Evolutionary conservation across 1,140 invertebrate genomes (phyloP), one percentile per base, ranked within the genome.

Genomic region (Drosophila obscura): DNA sequence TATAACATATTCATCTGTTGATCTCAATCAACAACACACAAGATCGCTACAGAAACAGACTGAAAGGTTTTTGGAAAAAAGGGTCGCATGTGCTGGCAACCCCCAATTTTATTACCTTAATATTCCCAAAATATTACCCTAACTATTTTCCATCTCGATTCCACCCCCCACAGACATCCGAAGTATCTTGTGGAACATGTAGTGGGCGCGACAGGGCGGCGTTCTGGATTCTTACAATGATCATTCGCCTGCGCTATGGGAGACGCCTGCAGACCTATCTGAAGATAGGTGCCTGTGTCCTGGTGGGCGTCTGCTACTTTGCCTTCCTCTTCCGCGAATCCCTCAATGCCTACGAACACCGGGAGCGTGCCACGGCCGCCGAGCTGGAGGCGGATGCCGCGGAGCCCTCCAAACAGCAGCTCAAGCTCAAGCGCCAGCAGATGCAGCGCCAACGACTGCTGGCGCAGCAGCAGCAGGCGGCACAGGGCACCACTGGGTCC

Each of bases 271-370:
- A 89, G 28, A 82, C 83, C 64, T 91, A 89, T 68, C 71, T 91
- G 8, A 91, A 91, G 62, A 74, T 83, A 59, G 73, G 84, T 55
- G 77, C 73, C 49, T 79, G 84, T 56, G 52, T 91, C 13, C 35
- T 89, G 9, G 73, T 85, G n/a, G 85, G 81, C 45, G 51, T 90
- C 35, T 90, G 88, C 31, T 91, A 91, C 63, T 91, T 91, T 57
- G 77, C 76, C 52, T 91, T 91, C 55, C 71, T 91, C 5, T 90
- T 91, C 41, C 88, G 91, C 4, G 90, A 91, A 48, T 91, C 91
- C 13, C 62, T 91, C 5, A 87, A 91, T 59, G 91, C 91, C 5
- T 90, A 77, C 51, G 91, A 91, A 71, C 74, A 85, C 28, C 73
- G 88, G 3, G 85, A 90, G 22, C 63, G 83, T 2, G 60, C 58